A percentile compares a stretch with the other conserved stretches of the same genome.
Evolutionary conservation across 2,113 vertebrate species (phyloP).

Genomic region (Dromaius novaehollandiae): DNA sequence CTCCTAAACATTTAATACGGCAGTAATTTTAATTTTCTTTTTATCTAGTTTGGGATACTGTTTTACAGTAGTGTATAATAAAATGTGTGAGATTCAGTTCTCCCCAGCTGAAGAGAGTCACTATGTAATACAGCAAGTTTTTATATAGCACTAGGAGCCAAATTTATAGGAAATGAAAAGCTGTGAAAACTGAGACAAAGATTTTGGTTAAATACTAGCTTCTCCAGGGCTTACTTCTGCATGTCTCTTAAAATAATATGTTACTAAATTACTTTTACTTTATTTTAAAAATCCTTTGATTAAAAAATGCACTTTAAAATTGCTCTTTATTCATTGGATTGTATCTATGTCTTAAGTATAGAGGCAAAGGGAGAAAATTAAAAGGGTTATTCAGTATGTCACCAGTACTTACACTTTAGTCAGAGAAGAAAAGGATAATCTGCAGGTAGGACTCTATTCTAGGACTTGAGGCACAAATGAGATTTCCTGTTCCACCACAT

Average conservation of each 20-base stretch:
- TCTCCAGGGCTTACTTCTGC: background rate
- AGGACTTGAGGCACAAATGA: background rate
- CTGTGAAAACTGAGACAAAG: background rate
- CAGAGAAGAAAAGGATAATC: background rate
- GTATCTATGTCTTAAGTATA: background rate
- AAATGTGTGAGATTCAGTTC: background rate
- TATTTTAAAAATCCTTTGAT: background rate
- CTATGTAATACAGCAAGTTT: background rate
- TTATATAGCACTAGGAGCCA: background rate
- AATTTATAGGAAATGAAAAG: background rate
- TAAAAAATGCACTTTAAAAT: background rate
- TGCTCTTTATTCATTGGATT: background rate
- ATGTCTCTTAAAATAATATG: background rate
- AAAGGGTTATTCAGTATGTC: background rate
- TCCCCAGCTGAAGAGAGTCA: background rate
- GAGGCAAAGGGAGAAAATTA: background rate
- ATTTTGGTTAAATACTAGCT: background rate
- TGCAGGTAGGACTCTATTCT: background rate
- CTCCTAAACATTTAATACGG: background rate
- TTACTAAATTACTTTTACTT: background rate
- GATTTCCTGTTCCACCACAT: background rate
- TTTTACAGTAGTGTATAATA: fast-evolving
- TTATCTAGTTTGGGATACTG: background rate
- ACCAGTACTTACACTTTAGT: background rate
- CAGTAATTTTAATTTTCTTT: background rate